Evolutionary conservation across 2,797 vertebrate species (phyloP), one percentile per base, ranked within the genome.

Genomic region (Oreonectes daqikongensis): DNA sequence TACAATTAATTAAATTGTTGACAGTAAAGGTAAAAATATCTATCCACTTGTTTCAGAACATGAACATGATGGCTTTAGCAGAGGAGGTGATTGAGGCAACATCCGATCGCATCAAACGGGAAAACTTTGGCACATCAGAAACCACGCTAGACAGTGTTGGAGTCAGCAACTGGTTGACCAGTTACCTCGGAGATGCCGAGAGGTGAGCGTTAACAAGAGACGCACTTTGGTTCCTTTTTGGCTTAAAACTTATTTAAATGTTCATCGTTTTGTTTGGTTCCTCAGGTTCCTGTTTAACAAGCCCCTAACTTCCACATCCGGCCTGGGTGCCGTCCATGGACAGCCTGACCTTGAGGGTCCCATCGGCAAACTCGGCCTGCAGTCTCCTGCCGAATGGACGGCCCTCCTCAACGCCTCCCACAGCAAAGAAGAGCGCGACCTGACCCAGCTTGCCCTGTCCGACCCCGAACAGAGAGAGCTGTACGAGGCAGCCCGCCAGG

Each of bases 11-110:
- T n/a, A n/a, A n/a, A n/a, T n/a, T n/a, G n/a, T n/a, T n/a, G n/a
- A n/a, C n/a, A n/a, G n/a, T n/a, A n/a, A n/a, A n/a, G n/a, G n/a
- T n/a, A n/a, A n/a, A 46, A 38, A 30, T 48, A 24, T 30, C 10
- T 4, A 48, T 26, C 15, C 63, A 15, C 38, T 12, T 71, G 32
- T 79, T 84, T 66, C 87, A 97, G 96, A 77, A 77, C 46, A 93
- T 96, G 89, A 97, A 98, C 86, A 95, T 99, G 91, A 95, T 97
- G 84, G 96, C 96, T 80, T 85, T 99, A 82, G 96, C 97, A 0
- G 97, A 99, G 85, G 96, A 98, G 90, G 97, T 99, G 73, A 96
- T 97, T 52, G 96, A 97, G 87, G 95, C 95, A 55, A 96, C 96
- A 2, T 90, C 94, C 30, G 94, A 94, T 75, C 91, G 95, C 79